Evolutionary conservation across 2,888 invertebrate genomes (phyloP), one percentile per base, ranked within the genome.

Genomic region (Drosophila melanosoma): DNA sequence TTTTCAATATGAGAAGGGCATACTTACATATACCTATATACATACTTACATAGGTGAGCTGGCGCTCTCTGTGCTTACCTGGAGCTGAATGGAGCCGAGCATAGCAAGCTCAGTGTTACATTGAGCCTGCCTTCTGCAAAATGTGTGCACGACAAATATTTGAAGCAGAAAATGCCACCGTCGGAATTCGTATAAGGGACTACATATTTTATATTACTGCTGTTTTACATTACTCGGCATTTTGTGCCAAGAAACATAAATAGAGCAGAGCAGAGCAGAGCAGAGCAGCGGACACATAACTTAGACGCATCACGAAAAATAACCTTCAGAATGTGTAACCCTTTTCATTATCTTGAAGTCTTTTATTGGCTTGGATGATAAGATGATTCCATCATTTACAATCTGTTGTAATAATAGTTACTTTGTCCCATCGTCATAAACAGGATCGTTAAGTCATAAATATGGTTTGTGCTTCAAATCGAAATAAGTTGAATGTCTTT

Each of bases 141-240:
- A 72, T 79, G 74, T 79, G 74, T 74, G 81, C 75, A 82, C 74
- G 83, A 83, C 83, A 86, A 77, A 83, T 86, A 86, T 83, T 86
- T 83, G 69, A 76, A 83, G 81, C 83, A 74, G 64, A 83, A 83
- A 83, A 83, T 86, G 69, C 83, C 83, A 81, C 73, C 68, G 52
- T 67, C 73, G 74, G 83, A 86, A 83, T 83, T 83, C 73, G 76
- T 75, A 80, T 74, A 78, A 78, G 76, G 81, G 76, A 81, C 77
- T 79, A 82, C 69, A 84, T 76, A 83, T 83, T 81, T 84, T 76
- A 81, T 86, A 86, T 74, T 83, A 74, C 77, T 82, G 79, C 74
- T 80, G 75, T 76, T 83, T 82, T 71, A 82, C 83, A 78, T 83
- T 83, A 80, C 81, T 78, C 71, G 76, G 78, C 86, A 75, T 80